A percentile compares a stretch with the other conserved stretches of the same genome.
These are phyloP conservation scores for Candidula unifasciata DNA, from an alignment of 2,888 invertebrate genomes.

Conservation along the genomic window DNA sequence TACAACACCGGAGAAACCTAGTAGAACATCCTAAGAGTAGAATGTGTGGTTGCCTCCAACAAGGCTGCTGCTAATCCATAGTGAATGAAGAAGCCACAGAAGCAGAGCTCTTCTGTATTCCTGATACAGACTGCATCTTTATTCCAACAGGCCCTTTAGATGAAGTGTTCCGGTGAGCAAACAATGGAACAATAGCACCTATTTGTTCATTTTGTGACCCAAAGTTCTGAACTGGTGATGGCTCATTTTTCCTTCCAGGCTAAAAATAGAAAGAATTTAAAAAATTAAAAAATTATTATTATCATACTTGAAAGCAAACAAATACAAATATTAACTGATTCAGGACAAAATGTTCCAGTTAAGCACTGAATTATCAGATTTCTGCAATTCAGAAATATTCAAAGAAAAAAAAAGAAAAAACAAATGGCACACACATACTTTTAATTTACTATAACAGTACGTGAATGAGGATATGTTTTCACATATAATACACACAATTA, in stretches of 20 bases:
- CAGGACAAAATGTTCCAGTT: too few species aligned
- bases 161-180: slow-evolving; percentile 51
- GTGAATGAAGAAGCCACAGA: slow-evolving; percentile 55
- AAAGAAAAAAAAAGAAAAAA: too few species aligned
- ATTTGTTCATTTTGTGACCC: slow-evolving; percentile 59
- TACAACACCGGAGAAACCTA: too few species aligned
- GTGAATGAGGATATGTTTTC: too few species aligned
- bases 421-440: too few species aligned
- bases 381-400: too few species aligned
- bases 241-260: slow-evolving; percentile 52
- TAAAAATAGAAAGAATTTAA: neutral
- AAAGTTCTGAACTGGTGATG: slow-evolving; percentile 65
- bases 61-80: neutral
- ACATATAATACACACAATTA: too few species aligned
- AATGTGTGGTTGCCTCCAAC: too few species aligned
- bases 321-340: too few species aligned
- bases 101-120: slow-evolving; percentile 60
- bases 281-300: neutral
- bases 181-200: slow-evolving; percentile 43
- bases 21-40: too few species aligned
- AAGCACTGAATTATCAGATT: too few species aligned
- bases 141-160: slow-evolving; percentile 55
- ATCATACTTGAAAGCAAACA: neutral
- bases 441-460: too few species aligned
- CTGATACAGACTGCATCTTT: slow-evolving; percentile 56